These are phyloP conservation scores for Odontesthes bonariensis DNA, from an alignment of 2,113 vertebrate species.

Conservation along the genomic window DNA sequence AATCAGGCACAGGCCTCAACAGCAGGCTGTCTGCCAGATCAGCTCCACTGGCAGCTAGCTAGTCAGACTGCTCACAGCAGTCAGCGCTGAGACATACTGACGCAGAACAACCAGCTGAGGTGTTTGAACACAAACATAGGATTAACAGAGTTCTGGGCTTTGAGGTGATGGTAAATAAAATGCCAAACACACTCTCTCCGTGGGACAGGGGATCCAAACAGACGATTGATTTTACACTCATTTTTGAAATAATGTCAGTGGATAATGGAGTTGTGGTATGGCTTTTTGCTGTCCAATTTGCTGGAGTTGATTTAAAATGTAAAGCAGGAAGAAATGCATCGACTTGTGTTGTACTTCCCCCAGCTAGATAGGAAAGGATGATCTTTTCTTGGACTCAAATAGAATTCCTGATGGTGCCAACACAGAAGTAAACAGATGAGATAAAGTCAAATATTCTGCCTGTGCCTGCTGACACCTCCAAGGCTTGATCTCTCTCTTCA, in stretches of 20 bases:
- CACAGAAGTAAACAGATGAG: constrained; percentile 41
- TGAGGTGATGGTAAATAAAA: constrained; percentile 69
- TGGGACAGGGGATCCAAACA: constrained; percentile 56
- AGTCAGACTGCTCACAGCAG: constrained; percentile 62
- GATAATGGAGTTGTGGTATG: constrained; percentile 56
- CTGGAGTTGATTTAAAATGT: constrained; percentile 49
- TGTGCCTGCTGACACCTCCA: constrained; percentile 48
- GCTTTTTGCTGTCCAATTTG: constrained; percentile 45
- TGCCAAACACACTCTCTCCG: constrained; percentile 49
- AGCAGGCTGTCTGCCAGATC: constrained; percentile 64
- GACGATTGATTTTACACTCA: constrained; percentile 70
- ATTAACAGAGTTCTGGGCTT: constrained; percentile 72
- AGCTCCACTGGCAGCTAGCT: constrained; percentile 52
- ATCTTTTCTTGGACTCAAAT: constrained; percentile 62
- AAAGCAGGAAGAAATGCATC: constrained; percentile 47
- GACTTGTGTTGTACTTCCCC: constrained; percentile 12
- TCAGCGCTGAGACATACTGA: constrained; percentile 62
- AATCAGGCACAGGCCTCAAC: constrained; percentile 51
- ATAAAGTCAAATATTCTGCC: constrained; percentile 66
- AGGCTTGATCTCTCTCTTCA: constrained; percentile 56
- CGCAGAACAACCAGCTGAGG: constrained; percentile 60
- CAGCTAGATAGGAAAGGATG: constrained; percentile 32
- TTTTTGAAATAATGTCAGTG: constrained; percentile 66
- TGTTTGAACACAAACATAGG: constrained; percentile 78
- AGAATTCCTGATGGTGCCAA: constrained; percentile 60